These are phyloP conservation scores for Epinephelus cyanopodus DNA, from an alignment of 2,113 vertebrate species.

Conservation along the genomic window DNA sequence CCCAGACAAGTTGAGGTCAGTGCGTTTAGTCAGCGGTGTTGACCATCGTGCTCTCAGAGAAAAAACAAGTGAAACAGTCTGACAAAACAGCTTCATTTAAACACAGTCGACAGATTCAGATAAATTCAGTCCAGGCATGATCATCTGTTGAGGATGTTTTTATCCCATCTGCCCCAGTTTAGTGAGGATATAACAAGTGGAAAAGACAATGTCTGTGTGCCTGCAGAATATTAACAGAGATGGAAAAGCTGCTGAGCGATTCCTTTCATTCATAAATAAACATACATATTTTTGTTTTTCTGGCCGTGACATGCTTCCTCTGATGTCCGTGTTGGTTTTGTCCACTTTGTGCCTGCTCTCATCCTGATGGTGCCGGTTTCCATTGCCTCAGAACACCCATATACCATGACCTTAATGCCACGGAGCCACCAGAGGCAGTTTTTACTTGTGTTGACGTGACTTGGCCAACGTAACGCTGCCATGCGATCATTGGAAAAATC, in stretches of 20 bases:
- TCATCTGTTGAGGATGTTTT: neutral
- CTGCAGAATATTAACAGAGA: neutral
- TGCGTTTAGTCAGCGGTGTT: neutral
- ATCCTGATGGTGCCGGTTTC: constrained; percentile 55
- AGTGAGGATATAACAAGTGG: neutral
- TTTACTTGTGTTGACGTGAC: constrained; percentile 71
- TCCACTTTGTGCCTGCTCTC: constrained; percentile 37
- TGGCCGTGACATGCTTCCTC: neutral
- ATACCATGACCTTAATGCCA: constrained; percentile 68
- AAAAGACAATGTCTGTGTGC: neutral
- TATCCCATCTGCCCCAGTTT: neutral
- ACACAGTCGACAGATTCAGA: neutral
- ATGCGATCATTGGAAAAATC: constrained; percentile 75
- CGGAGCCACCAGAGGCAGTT: constrained; percentile 65
- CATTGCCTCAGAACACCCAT: constrained; percentile 70
- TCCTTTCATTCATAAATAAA: constrained; percentile 24
- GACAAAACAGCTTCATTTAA: neutral
- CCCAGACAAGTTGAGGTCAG: neutral
- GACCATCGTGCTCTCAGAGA: neutral
- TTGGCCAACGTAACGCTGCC: constrained; percentile 48
- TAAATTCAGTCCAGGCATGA: neutral
- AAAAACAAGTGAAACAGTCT: neutral
- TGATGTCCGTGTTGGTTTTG: constrained; percentile 36
- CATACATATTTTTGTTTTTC: constrained; percentile 14
- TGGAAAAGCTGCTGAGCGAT: constrained; percentile 20